phyloP scores from a whole-genome alignment of 1,140 invertebrate species.

The Rhopalosiphum maidis region DNA sequence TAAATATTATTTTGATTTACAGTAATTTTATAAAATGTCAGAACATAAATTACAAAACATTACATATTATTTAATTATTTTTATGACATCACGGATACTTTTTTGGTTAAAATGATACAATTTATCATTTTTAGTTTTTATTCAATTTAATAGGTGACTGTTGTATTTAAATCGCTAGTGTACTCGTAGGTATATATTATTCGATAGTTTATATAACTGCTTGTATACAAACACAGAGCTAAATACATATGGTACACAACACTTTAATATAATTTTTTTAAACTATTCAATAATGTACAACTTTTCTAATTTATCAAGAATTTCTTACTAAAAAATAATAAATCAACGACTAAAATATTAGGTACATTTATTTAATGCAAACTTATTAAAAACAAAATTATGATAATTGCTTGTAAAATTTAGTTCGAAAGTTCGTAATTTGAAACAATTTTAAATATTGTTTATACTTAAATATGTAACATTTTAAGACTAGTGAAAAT shows the following conservation, averaged over 20 bases:
- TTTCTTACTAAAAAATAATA: neutral
- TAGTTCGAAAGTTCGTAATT: neutral
- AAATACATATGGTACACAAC: conserved; percentile 30
- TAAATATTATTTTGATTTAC: neutral
- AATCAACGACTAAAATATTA: neutral
- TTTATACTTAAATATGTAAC: neutral
- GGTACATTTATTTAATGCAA: neutral
- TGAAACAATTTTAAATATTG: neutral
- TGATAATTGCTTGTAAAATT: neutral
- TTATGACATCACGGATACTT: neutral
- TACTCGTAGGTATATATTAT: neutral
- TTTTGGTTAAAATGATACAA: neutral
- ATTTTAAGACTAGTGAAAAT: neutral
- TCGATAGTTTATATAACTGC: conserved; percentile 12
- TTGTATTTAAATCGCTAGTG: neutral
- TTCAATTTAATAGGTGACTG: neutral
- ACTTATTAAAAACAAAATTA: neutral
- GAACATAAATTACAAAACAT: neutral
- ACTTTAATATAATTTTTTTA: conserved; percentile 21
- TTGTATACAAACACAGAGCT: conserved; percentile 33
- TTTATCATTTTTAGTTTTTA: conserved; percentile 20
- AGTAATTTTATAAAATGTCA: neutral
- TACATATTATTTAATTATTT: neutral
- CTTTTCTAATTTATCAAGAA: neutral
- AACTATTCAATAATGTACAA: neutral